Evolutionary conservation across 2,888 invertebrate genomes (phyloP).

Genomic region (Eupithecia pulchellata): DNA sequence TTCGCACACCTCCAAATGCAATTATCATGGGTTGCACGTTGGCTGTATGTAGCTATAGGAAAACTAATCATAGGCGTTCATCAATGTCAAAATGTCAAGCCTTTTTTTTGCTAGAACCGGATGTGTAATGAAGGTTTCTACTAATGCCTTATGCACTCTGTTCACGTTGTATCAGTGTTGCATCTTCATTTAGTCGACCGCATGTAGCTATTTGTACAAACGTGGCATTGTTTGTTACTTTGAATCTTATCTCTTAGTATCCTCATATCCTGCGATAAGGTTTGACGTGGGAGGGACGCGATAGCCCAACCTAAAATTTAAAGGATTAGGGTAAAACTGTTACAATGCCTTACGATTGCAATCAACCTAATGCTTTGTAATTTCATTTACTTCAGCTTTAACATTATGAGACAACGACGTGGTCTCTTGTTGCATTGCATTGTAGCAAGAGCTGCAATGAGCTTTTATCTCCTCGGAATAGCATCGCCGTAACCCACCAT

Average conservation of each 20-base stretch:
- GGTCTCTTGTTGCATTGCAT: background rate
- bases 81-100: slow-evolving; percentile 11
- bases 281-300: slow-evolving; percentile 18
- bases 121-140: background rate
- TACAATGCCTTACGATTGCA: background rate
- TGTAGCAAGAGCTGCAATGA: no score
- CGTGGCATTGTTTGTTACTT: slow-evolving; percentile 23
- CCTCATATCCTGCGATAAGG: slow-evolving; percentile 23
- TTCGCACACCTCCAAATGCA: slow-evolving; percentile 45
- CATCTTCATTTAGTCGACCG: background rate
- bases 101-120: slow-evolving; percentile 4
- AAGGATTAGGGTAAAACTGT: background rate
- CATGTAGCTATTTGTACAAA: background rate
- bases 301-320: slow-evolving; percentile 15
- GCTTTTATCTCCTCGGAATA: background rate
- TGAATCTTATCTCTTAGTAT: slow-evolving; percentile 24
- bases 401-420: background rate
- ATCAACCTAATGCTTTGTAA: background rate
- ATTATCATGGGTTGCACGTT: slow-evolving; percentile 41
- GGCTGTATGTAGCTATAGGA: slow-evolving; percentile 31
- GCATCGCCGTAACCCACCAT: slow-evolving; percentile 2
- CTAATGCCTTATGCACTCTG: background rate
- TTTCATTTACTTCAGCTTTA: background rate
- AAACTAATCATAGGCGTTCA: slow-evolving; percentile 35
- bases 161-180: background rate